Conservation (phyloP, 2,888 invertebrate species). For the Dione juno region DNA sequence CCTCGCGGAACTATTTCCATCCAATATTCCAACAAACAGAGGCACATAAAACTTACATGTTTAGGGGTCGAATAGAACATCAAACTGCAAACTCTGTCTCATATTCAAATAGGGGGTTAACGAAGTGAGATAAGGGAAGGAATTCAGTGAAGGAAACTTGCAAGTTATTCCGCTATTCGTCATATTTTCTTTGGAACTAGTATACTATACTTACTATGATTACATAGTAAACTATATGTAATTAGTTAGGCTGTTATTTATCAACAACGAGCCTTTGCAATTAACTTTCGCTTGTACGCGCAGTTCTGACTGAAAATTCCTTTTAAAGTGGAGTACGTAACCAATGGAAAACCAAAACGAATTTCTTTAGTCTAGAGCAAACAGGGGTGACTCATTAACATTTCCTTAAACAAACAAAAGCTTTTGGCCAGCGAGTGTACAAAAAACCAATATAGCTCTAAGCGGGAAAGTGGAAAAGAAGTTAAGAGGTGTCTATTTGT, state of each 20-base stretch:
- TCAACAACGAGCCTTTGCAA: neutral
- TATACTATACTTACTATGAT: too few species aligned
- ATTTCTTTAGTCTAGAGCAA: constrained; percentile 32
- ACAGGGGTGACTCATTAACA: constrained; percentile 57
- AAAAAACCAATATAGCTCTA: constrained; percentile 79
- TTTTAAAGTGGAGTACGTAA: constrained; percentile 16
- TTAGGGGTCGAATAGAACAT: constrained; percentile 63
- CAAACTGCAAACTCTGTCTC: constrained; percentile 73
- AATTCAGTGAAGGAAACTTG: constrained; percentile 53
- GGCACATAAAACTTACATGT: constrained; percentile 71
- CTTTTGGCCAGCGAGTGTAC: constrained; percentile 61
- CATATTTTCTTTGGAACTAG: neutral
- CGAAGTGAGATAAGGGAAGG: constrained; percentile 67
- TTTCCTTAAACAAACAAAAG: constrained; percentile 78
- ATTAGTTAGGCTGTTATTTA: neutral
- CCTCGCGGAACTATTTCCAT: constrained; percentile 52
- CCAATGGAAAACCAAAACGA: constrained; percentile 32
- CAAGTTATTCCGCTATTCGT: constrained; percentile 1
- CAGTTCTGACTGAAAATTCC: neutral
- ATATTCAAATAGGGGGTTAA: constrained; percentile 82
- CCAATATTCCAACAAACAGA: constrained; percentile 58
- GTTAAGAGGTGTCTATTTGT: constrained; percentile 84
- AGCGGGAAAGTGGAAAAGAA: constrained; percentile 80
- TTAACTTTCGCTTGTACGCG: neutral
- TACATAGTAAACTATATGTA: too few species aligned